Base-by-base conservation (phyloP, 2,113 vertebrate species). In the Reinhardtius hippoglossoides region DNA sequence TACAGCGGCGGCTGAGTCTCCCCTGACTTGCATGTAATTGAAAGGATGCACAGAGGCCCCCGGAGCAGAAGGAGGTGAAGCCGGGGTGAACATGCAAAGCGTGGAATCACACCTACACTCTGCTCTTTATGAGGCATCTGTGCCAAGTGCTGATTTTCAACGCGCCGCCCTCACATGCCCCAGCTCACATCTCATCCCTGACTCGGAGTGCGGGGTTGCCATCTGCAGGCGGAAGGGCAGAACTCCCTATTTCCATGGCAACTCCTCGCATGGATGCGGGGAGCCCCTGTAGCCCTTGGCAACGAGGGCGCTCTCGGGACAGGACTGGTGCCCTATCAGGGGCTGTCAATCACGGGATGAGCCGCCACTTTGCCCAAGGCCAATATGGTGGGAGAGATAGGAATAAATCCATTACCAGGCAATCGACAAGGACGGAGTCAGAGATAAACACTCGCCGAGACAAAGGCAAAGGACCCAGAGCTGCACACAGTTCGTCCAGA, bases 191-290 rank as follows among this genome's bases (percentile, higher is more conserved):
- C 35, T 35, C 44, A 16, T 35, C 40, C 13, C 16, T 7, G 18
- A 63, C 55, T 37, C 3, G 40, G 80, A 77, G 79, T 68, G 58
- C 74, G 7, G 68, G 71, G 90, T 87, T 82, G 63, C 93, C 92
- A 93, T 90, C 94, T 95, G 88, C 87, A 85, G 94, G 93, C 20
- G 13, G 35, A 71, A 60, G 5, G 13, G 18, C 42, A 5, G 48
- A 87, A 87, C 82, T 78, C 70, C 58, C 46, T 4, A 87, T 94
- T 90, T 90, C 93, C 93, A 94, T 94, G 91, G 93, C 76, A 94
- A 94, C 94, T 87, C 79, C n/a, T 9, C n/a, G 83, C 3, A 2
- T 54, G 88, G 80, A 87, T 87, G 71, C 63, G 35, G 79, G 57
- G 50, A 54, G 21, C n/a, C 77, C 68, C 35, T 15, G 88, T 90